Evolutionary conservation across 2,888 invertebrate species (phyloP), one percentile per base, ranked within the genome.

Genomic region (Herminia tarsipennalis): DNA sequence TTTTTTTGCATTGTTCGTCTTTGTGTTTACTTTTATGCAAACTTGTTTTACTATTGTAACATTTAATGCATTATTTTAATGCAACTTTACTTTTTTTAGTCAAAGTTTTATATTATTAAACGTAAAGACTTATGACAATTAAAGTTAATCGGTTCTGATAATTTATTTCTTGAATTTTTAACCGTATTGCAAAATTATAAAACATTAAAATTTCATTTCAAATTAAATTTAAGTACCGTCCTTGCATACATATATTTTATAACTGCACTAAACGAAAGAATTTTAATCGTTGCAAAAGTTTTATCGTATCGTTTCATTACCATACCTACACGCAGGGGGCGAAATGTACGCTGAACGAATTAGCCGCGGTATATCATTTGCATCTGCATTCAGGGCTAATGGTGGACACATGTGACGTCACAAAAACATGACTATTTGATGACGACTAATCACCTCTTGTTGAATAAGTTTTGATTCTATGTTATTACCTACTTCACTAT

Each of bases 351-450:
- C 66, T 68, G 54, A 71, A 66, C 76, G 78, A 80, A 82, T 84
- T 81, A 81, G 79, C 66, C 62, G 61, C 57, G 45, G 57, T 69
- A 54, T 59, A 63, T 77, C 77, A 84, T 85, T 83, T 86, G 85
- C 84, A 85, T 84, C 76, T 66, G 69, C 33, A 48, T 56, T 47
- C 40, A 39, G 3, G 30, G 16, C 39, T 56, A 56, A 61, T 65
- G 46, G 46, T 18, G 16, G 14, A 28, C 36, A 50, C 44, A 28
- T 35, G 44, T 45, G 44, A 45, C 41, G 53, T 64, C 51, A 50
- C 41, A 39, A 36, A 43, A 27, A 28, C 20, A 29, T 45, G 30
- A 22, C 28, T 14, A 38, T 44, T 40, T 63, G 25, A 54, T 54
- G 30, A 29, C 41, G 22, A 41, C 37, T 49, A 46, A 53, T 44